Conservation (phyloP, 2,888 invertebrate genomes). For the Scaptomyza cyrtandrae region DNA sequence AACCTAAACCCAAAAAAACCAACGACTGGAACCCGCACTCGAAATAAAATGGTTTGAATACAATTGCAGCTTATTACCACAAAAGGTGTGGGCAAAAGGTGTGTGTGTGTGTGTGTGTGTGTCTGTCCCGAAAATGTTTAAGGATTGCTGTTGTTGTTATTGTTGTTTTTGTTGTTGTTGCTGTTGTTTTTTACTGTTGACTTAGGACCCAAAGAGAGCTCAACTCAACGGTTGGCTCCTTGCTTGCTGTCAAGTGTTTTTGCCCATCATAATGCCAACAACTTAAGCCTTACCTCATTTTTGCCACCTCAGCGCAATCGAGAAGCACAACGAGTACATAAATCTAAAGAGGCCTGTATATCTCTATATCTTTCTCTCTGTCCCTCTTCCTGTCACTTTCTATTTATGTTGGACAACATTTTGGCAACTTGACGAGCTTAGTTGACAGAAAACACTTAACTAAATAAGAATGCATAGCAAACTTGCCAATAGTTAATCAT, state of each 20-base stretch:
- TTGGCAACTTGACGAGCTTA: constrained; percentile 2
- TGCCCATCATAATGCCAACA: constrained; percentile 49
- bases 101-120: background rate
- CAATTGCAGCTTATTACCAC: constrained; percentile 71
- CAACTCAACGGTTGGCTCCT: background rate
- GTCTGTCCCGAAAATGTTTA: background rate
- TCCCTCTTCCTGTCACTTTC: background rate
- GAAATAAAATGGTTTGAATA: constrained; percentile 49
- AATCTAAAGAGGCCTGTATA: constrained; percentile 18
- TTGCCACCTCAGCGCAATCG: constrained; percentile 51
- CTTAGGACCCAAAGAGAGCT: constrained; percentile 48
- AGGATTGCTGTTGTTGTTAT: constrained; percentile 13
- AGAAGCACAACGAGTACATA: constrained; percentile 19
- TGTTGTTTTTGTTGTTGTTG: no score
- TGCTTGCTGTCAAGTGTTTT: constrained; percentile 38
- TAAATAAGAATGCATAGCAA: constrained; percentile 3
- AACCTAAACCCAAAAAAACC: background rate
- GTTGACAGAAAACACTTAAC: constrained; percentile 11
- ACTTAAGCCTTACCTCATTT: constrained; percentile 43
- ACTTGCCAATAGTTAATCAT: constrained; percentile 10
- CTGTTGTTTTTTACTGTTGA: constrained; percentile 58
- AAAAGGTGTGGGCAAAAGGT: constrained; percentile 37
- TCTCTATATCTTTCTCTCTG: background rate
- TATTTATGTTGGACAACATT: background rate
- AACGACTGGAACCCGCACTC: background rate